A percentile compares a stretch with the other conserved stretches of the same genome.
Conservation (phyloP, 2,797 vertebrate genomes). For the Trachurus trachurus region DNA sequence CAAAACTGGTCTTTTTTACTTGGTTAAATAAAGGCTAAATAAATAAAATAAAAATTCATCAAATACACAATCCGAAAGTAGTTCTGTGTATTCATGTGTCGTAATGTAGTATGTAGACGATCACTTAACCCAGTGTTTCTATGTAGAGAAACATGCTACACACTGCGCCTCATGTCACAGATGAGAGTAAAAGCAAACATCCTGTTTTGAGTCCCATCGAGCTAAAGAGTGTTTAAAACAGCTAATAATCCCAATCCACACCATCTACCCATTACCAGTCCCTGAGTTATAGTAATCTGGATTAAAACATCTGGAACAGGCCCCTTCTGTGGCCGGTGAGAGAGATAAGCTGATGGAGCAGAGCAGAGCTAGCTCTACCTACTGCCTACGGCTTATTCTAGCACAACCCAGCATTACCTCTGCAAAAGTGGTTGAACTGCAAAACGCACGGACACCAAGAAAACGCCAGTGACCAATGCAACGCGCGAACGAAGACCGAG, state of each 20-base stretch:
- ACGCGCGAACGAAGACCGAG: constrained; percentile 19
- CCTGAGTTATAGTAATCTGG: constrained; percentile 69
- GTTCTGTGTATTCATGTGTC: no score
- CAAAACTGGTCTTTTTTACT: no score
- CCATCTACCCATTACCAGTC: constrained; percentile 64
- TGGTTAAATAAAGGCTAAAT: no score
- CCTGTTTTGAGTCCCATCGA: constrained; percentile 29
- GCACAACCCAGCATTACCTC: background rate
- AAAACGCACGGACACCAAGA: constrained; percentile 2
- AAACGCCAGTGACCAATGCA: constrained; percentile 6
- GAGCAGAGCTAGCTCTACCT: constrained; percentile 30
- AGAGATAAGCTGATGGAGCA: constrained; percentile 53
- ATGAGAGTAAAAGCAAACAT: constrained; percentile 27
- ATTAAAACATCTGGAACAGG: constrained; percentile 74
- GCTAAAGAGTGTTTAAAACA: constrained; percentile 66
- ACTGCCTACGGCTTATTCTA: constrained; percentile 15
- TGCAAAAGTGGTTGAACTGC: constrained; percentile 11
- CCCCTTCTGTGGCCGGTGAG: constrained; percentile 39
- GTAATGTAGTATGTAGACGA: no score
- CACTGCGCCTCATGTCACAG: background rate
- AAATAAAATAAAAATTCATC: no score
- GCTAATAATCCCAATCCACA: constrained; percentile 75
- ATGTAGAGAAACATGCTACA: constrained; percentile 8
- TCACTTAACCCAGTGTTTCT: constrained; percentile 10
- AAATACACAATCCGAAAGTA: no score